These are phyloP conservation scores for Choreutis nemorana DNA, from an alignment of 2,888 invertebrate genomes.

Conservation along the genomic window DNA sequence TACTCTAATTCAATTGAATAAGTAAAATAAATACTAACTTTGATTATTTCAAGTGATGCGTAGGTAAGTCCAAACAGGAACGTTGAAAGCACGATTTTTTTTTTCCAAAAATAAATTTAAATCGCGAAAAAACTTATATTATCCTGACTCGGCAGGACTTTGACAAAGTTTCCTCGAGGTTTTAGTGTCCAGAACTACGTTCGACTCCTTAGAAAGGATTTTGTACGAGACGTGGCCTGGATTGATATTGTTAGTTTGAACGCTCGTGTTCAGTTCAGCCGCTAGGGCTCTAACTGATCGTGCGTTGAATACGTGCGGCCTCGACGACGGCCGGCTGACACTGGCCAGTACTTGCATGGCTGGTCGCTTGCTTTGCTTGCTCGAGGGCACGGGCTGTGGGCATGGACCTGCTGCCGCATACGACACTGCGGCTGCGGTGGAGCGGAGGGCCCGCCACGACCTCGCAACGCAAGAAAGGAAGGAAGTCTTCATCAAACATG, in stretches of 20 bases:
- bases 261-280: conserved; percentile 34
- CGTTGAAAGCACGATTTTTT: too few species aligned
- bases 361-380: conserved; percentile 24
- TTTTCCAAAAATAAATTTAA: too few species aligned
- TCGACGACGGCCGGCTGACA: conserved; percentile 14
- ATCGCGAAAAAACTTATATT: too few species aligned
- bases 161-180: too few species aligned
- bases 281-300: conserved; percentile 35
- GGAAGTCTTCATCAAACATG: conserved; percentile 1
- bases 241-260: too few species aligned
- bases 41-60: too few species aligned
- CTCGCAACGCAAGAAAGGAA: conserved; percentile 10
- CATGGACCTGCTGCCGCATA: conserved; percentile 1
- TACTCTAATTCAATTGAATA: too few species aligned
- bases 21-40: too few species aligned
- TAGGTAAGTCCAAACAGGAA: too few species aligned
- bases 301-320: conserved; percentile 24
- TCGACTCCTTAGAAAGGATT: conserved; percentile 25
- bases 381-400: conserved; percentile 6
- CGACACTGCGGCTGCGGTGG: not conserved
- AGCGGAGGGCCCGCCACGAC: conserved; percentile 6
- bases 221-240: conserved; percentile 15
- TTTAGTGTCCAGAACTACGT: conserved; percentile 17
- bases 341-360: conserved; percentile 10
- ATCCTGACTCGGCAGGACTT: too few species aligned